Percentiles rank a stretch among this genome's conserved stretches.
phyloP scores from a whole-genome alignment of 2,888 invertebrate species.

The Polyploca ridens region DNA sequence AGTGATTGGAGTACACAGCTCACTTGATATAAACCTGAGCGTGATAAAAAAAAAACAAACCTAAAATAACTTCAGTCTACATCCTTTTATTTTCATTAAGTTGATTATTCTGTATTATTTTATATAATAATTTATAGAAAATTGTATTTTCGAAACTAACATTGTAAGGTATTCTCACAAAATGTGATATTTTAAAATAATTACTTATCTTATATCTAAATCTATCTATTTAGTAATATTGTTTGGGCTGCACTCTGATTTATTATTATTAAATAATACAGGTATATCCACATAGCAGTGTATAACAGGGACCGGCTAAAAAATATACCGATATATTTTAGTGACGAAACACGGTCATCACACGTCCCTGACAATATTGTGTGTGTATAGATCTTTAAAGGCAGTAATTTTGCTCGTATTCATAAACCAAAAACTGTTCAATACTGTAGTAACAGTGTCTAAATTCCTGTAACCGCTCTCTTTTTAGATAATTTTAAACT shows the following conservation, averaged over 20 bases:
- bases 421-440: constrained; percentile 2
- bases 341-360: too few relatives aligned
- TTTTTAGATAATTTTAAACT: neutral
- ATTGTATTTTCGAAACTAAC: constrained; percentile 33
- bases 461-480: too few relatives aligned
- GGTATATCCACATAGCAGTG: too few relatives aligned
- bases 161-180: constrained; percentile 56
- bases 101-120: too few relatives aligned
- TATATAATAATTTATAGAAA: too few relatives aligned
- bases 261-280: neutral
- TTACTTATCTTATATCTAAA: constrained; percentile 21
- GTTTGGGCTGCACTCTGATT: neutral
- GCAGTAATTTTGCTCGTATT: neutral
- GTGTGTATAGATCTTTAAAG: too few relatives aligned
- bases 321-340: too few relatives aligned
- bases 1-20: too few relatives aligned
- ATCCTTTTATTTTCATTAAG: neutral
- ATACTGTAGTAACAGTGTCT: neutral
- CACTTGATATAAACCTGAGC: too few relatives aligned
- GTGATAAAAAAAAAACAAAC: neutral
- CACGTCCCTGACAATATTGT: too few relatives aligned
- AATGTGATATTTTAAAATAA: constrained; percentile 72
- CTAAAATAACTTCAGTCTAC: neutral
- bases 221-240: neutral
- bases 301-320: too few relatives aligned